phyloP scores from a whole-genome alignment of 2,797 vertebrate species.

The Muraenolepis orangiensis region DNA sequence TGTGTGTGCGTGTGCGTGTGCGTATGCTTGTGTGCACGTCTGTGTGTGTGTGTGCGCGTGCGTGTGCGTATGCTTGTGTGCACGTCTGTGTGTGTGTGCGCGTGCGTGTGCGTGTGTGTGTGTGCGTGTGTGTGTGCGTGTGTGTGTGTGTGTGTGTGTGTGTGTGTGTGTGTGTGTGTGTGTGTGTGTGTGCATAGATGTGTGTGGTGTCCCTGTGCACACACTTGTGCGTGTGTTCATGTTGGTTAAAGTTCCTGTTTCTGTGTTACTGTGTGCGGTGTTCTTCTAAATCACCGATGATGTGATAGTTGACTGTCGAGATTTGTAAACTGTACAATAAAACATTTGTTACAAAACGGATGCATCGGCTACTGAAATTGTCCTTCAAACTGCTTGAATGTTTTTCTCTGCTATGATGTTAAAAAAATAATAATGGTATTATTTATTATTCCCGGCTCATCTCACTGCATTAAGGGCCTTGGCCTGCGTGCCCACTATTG shows the following conservation, averaged over 20 bases:
- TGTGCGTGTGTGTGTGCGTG: slow-evolving; percentile 44
- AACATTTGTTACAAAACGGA: slow-evolving; percentile 59
- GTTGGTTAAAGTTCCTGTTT: slow-evolving; percentile 44
- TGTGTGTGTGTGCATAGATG: slow-evolving; percentile 36
- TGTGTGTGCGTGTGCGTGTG: slow-evolving; percentile 34
- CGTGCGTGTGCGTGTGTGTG: slow-evolving; percentile 39
- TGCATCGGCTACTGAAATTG: neutral
- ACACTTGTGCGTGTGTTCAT: slow-evolving; percentile 29
- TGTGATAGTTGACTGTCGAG: slow-evolving; percentile 53
- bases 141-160: slow-evolving; percentile 54
- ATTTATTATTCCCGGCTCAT: neutral
- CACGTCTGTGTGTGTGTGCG: slow-evolving; percentile 35
- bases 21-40: slow-evolving; percentile 26
- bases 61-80: slow-evolving; percentile 34
- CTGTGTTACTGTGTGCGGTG: slow-evolving; percentile 54
- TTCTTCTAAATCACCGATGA: slow-evolving; percentile 56
- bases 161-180: slow-evolving; percentile 37
- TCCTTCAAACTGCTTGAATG: neutral
- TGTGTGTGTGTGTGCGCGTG: neutral
- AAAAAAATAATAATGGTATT: slow-evolving; percentile 1
- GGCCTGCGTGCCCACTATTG: neutral
- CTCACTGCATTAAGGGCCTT: neutral
- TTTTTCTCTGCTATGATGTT: neutral
- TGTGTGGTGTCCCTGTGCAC: slow-evolving; percentile 6
- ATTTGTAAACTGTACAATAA: slow-evolving; percentile 68